Evolutionary conservation across 2,797 vertebrate species (phyloP), one percentile per base, ranked within the genome.

Genomic region (Acrossocheilus wenchowensis): DNA sequence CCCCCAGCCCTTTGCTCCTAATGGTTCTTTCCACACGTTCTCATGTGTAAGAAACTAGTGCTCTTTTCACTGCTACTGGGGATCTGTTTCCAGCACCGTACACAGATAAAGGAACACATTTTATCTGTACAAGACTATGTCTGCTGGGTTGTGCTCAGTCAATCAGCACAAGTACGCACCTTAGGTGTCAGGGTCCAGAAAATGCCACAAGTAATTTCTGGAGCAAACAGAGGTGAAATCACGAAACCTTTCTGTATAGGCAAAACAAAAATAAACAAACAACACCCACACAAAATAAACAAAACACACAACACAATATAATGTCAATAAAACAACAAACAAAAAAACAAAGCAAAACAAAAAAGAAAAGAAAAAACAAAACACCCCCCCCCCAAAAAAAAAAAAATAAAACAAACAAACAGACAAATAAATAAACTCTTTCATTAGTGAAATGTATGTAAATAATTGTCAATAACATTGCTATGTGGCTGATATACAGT

Each of bases 91-190:
- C 30, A 74, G 43, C 30, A 52, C 66, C 8, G 1, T 54, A 43
- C 23, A 60, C 64, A 57, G n/a, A 80, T 69, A 86, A 82, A 71
- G 34, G n/a, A 72, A 52, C 43, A 50, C 30, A 48, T 66, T 83
- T 77, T 84, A 78, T 68, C 45, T 68, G 21, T 19, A 54, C 83
- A 82, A 57, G 50, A 43, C 68, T 69, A 23, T 82, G 64, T 30
- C 64, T 57, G 34, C 68, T 72, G 68, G 48, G 34, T 39, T 82
- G 19, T 71, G n/a, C 50, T 72, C 54, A 57, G 48, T 34, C 78
- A 64, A 41, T 81, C 57, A 68, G 17, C n/a, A 36, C 34, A 72
- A 57, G 36, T 14, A 52, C 4, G 4, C 0, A 41, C 15, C 10
- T n/a, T 48, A 36, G 62, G n/a, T 80, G 78, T 48, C 39, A 64